A percentile compares a stretch with the other conserved stretches of the same genome.
Evolutionary conservation across 2,113 vertebrate genomes (phyloP).

Genomic region (Peromyscus polionotus): DNA sequence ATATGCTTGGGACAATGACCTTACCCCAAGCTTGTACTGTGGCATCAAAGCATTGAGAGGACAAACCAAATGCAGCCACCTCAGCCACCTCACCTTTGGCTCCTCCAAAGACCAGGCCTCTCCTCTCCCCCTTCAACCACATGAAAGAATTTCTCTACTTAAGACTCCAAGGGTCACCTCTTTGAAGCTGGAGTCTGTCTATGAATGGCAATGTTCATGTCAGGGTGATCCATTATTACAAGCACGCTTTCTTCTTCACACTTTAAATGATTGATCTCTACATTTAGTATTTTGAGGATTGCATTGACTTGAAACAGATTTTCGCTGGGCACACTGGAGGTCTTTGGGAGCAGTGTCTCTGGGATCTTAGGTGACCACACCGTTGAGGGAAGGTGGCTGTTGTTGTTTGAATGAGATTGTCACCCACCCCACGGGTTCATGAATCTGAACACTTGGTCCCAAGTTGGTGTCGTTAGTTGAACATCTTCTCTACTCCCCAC

Average conservation of each 20-base stretch:
- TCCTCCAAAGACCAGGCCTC: fast-evolving
- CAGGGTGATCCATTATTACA: background rate
- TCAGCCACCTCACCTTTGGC: background rate
- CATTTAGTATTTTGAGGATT: background rate
- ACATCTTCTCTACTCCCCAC: no score
- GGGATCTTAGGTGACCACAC: no score
- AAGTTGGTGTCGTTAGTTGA: background rate
- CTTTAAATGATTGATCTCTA: background rate
- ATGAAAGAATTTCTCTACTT: background rate
- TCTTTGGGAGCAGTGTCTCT: background rate
- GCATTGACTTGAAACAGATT: background rate
- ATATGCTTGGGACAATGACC: background rate
- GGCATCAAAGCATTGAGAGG: background rate
- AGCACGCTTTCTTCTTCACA: background rate
- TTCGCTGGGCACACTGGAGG: background rate
- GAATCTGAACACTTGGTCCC: background rate
- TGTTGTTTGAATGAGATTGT: background rate
- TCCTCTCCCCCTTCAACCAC: background rate
- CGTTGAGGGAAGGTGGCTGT: background rate
- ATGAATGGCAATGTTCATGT: background rate
- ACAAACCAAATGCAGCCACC: background rate
- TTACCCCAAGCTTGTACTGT: background rate
- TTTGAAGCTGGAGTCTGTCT: background rate
- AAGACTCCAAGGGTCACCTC: background rate
- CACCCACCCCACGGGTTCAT: no score